Evolutionary conservation across 2,888 invertebrate species (phyloP), one percentile per base, ranked within the genome.

Genomic region (Argyresthia goedartella): DNA sequence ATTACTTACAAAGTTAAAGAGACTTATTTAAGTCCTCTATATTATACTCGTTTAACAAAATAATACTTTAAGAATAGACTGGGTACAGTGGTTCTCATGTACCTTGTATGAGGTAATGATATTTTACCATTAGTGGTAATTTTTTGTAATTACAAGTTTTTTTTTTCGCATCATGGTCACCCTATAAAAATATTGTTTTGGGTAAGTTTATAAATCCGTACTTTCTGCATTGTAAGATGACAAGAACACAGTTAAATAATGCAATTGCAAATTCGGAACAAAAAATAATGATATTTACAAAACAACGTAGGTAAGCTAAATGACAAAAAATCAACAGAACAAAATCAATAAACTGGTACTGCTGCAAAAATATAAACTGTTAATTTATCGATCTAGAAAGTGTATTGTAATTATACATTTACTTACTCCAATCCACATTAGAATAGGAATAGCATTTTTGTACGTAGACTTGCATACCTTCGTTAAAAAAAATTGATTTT

Each of bases 41-140:
- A 51, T 52, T 68, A 49, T 68, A 67, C 62, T 63, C 64, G 63
- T 70, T 71, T 72, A 71, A 67, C 71, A 76, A 76, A 80, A 78
- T 85, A 85, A 86, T 85, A 85, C 85, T 86, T 52, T 79, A 70
- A 71, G 66, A 68, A 67, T 70, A 76, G 81, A 84, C 84, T 81
- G 80, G 76, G 77, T 78, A 74, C 76, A 70, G 10, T 50, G 36
- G n/a, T 71, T 67, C 52, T 54, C 63, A 64, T 65, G 65, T 65
- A 71, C 71, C 70, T 63, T 63, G 61, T 59, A 68, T 78, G 79
- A 80, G 82, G 81, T 81, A 82, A 73, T 74, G 54, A 59, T 52
- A 59, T 52, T 60, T 65, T 63, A 58, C 61, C 60, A 55, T 57
- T 25, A 44, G 25, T 55, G 57, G 57, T 57, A 56, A 54, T 16